These are phyloP conservation scores for Drosophila diplacantha DNA, from an alignment of 2,888 invertebrate genomes.

Conservation along the genomic window DNA sequence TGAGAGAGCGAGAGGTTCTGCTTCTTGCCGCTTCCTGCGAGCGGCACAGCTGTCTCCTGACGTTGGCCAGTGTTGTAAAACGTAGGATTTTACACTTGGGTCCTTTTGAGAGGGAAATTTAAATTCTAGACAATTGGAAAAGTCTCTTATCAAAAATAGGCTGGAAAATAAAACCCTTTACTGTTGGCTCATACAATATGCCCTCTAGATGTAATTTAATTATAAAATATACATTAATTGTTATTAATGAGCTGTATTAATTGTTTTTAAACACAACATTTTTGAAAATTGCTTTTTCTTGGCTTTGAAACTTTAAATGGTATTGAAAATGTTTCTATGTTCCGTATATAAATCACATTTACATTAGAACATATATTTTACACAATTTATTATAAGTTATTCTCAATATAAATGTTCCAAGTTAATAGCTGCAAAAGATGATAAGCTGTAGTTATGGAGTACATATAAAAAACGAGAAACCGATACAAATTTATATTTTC, in stretches of 20 bases:
- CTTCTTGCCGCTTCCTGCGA: slow-evolving; percentile 21
- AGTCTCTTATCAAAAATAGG: too few species aligned
- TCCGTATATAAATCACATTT: not conserved
- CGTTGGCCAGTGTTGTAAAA: slow-evolving; percentile 4
- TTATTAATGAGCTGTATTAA: not conserved
- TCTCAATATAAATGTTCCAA: too few species aligned
- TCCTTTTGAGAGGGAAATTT: not conserved
- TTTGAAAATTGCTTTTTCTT: not conserved
- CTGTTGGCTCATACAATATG: not conserved
- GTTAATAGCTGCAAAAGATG: too few species aligned
- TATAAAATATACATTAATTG: not conserved
- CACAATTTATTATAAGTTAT: too few species aligned
- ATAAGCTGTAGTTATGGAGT: too few species aligned
- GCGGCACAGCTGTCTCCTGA: slow-evolving; percentile 14
- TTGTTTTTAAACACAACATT: not conserved
- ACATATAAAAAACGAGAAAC: not conserved
- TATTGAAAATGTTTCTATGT: not conserved
- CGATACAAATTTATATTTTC: not conserved
- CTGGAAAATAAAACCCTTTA: not conserved
- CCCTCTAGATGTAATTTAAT: not conserved
- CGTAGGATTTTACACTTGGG: not conserved
- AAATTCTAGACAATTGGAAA: not conserved
- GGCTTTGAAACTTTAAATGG: not conserved
- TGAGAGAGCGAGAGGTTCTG: slow-evolving; percentile 28
- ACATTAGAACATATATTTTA: too few species aligned